Conservation (phyloP, 2,888 invertebrate genomes). For the Mantis religiosa region DNA sequence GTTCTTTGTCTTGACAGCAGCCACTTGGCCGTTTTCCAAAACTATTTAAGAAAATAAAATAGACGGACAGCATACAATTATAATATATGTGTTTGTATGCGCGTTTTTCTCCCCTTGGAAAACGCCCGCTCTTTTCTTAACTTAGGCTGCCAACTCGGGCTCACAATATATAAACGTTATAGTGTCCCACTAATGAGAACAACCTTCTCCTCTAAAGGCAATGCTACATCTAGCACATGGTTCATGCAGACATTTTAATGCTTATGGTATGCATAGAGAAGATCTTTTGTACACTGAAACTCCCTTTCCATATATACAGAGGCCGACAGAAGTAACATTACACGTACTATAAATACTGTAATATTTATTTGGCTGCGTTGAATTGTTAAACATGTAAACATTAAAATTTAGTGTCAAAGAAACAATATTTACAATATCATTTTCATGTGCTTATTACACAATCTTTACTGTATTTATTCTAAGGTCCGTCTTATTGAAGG, state of each 20-base stretch:
- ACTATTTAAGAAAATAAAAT: background rate
- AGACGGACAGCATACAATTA: background rate
- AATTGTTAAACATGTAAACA: too few species aligned
- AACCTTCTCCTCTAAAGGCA: background rate
- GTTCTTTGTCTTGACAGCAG: background rate
- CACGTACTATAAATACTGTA: too few species aligned
- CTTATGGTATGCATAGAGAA: background rate
- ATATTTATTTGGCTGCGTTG: too few species aligned
- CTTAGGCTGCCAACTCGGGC: background rate
- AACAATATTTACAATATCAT: too few species aligned
- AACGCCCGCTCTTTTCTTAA: too few species aligned
- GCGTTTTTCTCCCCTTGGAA: background rate
- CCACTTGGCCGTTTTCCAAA: background rate
- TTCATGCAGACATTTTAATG: background rate
- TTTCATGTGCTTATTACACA: too few species aligned
- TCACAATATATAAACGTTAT: background rate
- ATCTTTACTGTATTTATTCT: too few species aligned
- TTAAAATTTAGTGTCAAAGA: too few species aligned
- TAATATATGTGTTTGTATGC: background rate
- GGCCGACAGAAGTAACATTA: too few species aligned
- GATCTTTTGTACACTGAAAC: background rate
- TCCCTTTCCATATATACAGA: background rate
- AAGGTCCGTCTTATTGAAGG: too few species aligned
- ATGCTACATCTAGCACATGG: background rate
- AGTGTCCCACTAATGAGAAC: background rate